These are phyloP conservation scores for Blastobasis lacticolella DNA, from an alignment of 2,888 invertebrate species.

Conservation along the genomic window DNA sequence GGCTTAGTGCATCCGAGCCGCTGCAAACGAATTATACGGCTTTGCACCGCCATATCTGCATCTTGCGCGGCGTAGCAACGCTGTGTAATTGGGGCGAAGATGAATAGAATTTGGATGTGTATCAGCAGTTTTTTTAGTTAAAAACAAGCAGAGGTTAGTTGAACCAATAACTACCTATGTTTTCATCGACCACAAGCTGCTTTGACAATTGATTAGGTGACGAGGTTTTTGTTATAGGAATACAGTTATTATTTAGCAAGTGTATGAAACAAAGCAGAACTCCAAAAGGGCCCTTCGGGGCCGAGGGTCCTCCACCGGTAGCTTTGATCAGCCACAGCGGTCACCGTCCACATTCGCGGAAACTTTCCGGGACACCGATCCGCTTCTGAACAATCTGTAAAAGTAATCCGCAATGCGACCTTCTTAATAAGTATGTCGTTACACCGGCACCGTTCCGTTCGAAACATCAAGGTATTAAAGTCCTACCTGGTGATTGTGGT, in stretches of 20 bases:
- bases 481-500: too few relatives aligned
- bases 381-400: conserved; percentile 51
- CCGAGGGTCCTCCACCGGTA: conserved; percentile 24
- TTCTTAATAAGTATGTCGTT: too few relatives aligned
- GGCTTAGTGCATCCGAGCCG: conserved; percentile 20
- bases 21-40: conserved; percentile 21
- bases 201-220: too few relatives aligned
- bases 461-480: too few relatives aligned
- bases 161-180: too few relatives aligned
- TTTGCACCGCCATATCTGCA: neutral
- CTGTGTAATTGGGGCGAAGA: too few relatives aligned
- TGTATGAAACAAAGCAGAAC: conserved; percentile 40
- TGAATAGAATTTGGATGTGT: too few relatives aligned
- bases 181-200: too few relatives aligned
- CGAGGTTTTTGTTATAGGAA: too few relatives aligned
- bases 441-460: too few relatives aligned
- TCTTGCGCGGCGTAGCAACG: neutral
- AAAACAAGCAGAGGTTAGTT: too few relatives aligned
- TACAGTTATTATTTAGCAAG: neutral
- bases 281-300: conserved; percentile 39
- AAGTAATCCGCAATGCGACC: conserved; percentile 37
- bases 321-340: conserved; percentile 59
- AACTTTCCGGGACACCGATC: conserved; percentile 68
- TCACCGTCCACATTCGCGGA: conserved; percentile 53
- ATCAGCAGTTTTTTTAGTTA: too few relatives aligned